phyloP scores from a whole-genome alignment of 2,113 vertebrate species.

The Recurvirostra avosetta region DNA sequence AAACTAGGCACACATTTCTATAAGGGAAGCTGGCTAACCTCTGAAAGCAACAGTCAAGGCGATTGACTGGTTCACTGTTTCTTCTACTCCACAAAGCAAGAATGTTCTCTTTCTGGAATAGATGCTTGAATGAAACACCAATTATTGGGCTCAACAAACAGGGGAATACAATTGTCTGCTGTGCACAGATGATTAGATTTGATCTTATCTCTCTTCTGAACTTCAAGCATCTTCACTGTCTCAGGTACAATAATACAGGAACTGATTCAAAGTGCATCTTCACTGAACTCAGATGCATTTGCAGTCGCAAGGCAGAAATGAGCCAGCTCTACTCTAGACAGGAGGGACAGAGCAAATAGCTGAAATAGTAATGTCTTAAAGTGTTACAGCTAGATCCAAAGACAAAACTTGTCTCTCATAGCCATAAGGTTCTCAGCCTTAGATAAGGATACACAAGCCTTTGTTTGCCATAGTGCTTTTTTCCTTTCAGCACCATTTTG shows the following conservation, averaged over 20 bases:
- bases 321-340: background rate
- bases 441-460: background rate
- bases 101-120: background rate
- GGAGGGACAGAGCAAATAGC: background rate
- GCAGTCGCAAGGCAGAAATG: background rate
- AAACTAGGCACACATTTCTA: background rate
- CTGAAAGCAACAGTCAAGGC: background rate
- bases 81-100: background rate
- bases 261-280: background rate
- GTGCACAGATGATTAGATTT: background rate
- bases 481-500: background rate
- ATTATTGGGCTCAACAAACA: background rate
- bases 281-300: background rate
- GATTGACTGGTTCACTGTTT: background rate
- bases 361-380: background rate
- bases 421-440: background rate
- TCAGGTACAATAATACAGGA: background rate
- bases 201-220: background rate
- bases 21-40: background rate
- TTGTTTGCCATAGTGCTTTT: background rate
- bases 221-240: background rate
- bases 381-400: background rate
- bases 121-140: background rate
- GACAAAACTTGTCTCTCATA: background rate
- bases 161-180: background rate